Percentiles rank a stretch among this genome's conserved stretches.
phyloP scores from a whole-genome alignment of 2,113 vertebrate species.

The Trematomus loennbergii region DNA sequence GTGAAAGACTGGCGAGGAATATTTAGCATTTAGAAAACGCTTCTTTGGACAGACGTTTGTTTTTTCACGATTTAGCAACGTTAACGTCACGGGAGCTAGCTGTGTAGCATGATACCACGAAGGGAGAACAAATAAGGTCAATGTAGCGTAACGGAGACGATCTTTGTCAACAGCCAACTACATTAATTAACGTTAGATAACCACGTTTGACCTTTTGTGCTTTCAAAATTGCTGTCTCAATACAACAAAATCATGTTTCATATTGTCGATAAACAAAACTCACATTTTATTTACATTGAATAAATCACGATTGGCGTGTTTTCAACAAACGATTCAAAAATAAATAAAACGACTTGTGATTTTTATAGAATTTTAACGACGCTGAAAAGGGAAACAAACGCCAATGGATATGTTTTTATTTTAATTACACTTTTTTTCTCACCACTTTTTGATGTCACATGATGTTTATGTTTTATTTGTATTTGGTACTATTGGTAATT shows the following conservation, averaged over 20 bases:
- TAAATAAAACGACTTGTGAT: not conserved
- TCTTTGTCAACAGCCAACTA: constrained; percentile 12
- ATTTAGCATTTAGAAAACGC: not conserved
- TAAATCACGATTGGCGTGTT: constrained; percentile 3
- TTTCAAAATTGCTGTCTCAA: not conserved
- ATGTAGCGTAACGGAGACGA: constrained; percentile 28
- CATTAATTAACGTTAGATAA: not conserved
- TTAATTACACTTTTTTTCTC: not conserved
- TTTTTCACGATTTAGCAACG: constrained; percentile 9
- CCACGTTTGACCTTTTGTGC: not conserved
- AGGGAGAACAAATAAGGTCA: constrained; percentile 56
- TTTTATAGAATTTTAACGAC: not conserved
- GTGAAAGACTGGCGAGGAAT: not conserved
- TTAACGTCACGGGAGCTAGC: constrained; percentile 30
- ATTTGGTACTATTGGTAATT: not conserved
- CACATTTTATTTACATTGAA: not conserved
- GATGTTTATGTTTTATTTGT: not conserved
- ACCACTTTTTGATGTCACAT: not conserved
- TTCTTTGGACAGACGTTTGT: not conserved
- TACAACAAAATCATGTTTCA: not conserved
- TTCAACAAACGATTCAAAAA: not conserved
- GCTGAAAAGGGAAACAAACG: not conserved
- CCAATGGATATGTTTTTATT: not conserved
- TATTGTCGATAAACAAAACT: not conserved
- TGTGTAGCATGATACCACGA: constrained; percentile 36